Base-by-base conservation (phyloP, 2,797 vertebrate genomes). In the Xyrichtys novacula region DNA sequence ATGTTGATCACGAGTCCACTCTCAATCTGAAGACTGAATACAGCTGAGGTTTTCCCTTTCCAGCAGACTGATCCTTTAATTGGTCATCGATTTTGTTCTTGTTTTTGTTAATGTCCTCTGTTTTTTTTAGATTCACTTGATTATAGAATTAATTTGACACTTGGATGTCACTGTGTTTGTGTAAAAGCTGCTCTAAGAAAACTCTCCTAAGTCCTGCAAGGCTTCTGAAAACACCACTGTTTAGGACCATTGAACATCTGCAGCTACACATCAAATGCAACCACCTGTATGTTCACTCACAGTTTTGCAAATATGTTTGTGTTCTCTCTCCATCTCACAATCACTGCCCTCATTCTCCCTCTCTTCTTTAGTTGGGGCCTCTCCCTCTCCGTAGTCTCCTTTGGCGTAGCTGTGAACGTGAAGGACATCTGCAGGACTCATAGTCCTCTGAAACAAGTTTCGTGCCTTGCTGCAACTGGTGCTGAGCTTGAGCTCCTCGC, bases 321-420 rank as follows among this genome's bases (percentile, higher is more conserved):
- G 50, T 32, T 88, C 85, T 32, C 70, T 83, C 17, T 85, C 88
- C 0, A 12, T 46, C 55, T 92, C 84, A 0, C 6, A 54, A 56
- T 92, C 86, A 3, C 65, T 85, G 14, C 62, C 64, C 55, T 44
- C 95, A 75, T 23, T 93, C 89, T 80, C 83, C 89, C 77, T 82
- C 47, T 90, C 86, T 49, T 86, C 85, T 65, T 72, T 85, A 48
- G 49, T 25, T 12, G 16, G 59, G 1, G 71, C 22, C 0, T 94
- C 92, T 11, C 80, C 83, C 4, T 94, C 92, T 1, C 87, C 78
- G 12, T 95, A 94, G 84, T 94, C 93, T 85, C 93, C 93, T 88
- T 94, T 95, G 50, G 96, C 95, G 0, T 97, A 98, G 92, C 96
- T 97, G 82, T 98, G 97, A 3, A 96, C 95, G 0, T 95, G 95